Base-by-base conservation (phyloP, 2,888 invertebrate genomes). In the Augochlorella aurata region DNA sequence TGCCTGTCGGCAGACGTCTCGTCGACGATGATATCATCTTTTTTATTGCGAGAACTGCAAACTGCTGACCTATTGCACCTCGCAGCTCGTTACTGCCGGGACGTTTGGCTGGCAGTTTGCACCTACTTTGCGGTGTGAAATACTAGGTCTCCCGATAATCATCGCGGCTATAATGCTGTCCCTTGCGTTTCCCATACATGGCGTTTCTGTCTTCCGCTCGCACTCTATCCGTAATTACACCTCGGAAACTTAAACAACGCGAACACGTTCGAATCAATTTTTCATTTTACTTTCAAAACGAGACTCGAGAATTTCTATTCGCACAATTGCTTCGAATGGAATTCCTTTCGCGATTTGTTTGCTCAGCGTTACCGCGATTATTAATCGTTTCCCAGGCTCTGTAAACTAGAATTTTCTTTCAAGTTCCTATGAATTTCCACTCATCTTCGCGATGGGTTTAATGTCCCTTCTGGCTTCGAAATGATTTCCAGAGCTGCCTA, bases 1-100 rank as follows among this genome's bases (percentile, higher is more conserved):
- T 74, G 78, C 74, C 52, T 24, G 45, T 14, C 45, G 63, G 74
- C 78, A 52, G 52, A 63, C 74, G 67, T 78, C 61, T 63, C 44
- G 29, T 69, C 78, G 50, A 45, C 58, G 79, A 80, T 80, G 79
- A 80, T 80, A 76, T 81, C 81, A 81, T 75, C 81, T 50, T 74
- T 81, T 74, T 72, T 66, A 80, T 81, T 71, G 61, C 80, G 61
- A 54, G 16, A 58, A 58, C 58, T 38, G 49, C n/a, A 58, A 58
- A 58, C 58, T 58, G 14, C n/a, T 66, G 79, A 81, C 71, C 74
- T 74, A 81, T 72, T 75, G 81, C 81, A 75, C 75, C 70, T 68
- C 63, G 52, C 18, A n/a, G 29, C 29, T 49, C 69, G 54, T 80
- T 74, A 24, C 81, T 63, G 72, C 50, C 44, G 38, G 24, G n/a